Conservation (phyloP, 2,797 vertebrate genomes). For the Falco rusticolus region DNA sequence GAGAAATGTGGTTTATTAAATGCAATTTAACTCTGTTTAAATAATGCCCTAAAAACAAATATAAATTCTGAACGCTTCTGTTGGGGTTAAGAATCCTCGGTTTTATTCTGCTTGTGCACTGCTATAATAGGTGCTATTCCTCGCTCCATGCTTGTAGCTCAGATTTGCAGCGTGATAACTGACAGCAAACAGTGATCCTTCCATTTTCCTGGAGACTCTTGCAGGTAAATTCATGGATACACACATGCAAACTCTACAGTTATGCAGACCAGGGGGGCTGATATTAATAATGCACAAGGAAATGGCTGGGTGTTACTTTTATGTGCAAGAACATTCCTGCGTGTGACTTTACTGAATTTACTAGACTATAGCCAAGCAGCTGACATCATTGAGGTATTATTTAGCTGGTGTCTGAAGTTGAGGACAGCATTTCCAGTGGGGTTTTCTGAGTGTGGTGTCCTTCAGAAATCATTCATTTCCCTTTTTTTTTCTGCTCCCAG, state of each 20-base stretch:
- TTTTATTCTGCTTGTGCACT: neutral
- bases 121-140: neutral
- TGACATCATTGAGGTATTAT: constrained; percentile 6
- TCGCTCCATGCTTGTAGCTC: neutral
- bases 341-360: neutral
- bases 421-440: constrained; percentile 19
- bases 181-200: neutral
- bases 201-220: neutral
- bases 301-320: constrained; percentile 6
- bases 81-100: neutral
- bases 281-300: neutral
- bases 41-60: neutral
- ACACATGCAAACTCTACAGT: neutral
- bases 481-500: neutral
- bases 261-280: neutral
- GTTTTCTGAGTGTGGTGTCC: constrained; percentile 4
- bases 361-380: neutral
- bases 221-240: neutral
- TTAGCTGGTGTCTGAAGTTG: neutral
- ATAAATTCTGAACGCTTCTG: neutral
- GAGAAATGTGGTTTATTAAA: neutral
- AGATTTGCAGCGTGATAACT: neutral
- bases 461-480: constrained; percentile 7
- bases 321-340: neutral
- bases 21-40: neutral